Conservation (phyloP, 2,797 vertebrate genomes). For the Rhinoraja longicauda region DNA sequence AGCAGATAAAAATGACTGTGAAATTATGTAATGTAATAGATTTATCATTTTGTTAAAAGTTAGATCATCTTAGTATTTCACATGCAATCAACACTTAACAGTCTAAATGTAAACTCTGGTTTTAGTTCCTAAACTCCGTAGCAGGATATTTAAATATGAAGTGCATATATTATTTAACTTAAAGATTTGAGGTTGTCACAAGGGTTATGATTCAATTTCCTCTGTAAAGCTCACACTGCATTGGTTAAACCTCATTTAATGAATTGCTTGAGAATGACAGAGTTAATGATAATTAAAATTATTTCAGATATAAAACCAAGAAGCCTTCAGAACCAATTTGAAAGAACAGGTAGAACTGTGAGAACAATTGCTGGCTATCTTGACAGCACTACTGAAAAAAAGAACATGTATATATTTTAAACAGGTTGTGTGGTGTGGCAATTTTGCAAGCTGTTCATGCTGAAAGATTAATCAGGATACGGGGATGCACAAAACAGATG, state of each 20-base stretch:
- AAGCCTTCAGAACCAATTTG: neutral
- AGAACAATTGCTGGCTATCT: neutral
- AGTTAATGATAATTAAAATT: constrained; percentile 13
- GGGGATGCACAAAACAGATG: constrained; percentile 47
- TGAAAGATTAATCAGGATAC: constrained; percentile 51
- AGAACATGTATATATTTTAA: constrained; percentile 23
- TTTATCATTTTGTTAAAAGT: neutral
- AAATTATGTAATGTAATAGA: neutral
- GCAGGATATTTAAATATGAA: neutral
- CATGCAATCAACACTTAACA: neutral
- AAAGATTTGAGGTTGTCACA: neutral
- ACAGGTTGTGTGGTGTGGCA: constrained; percentile 39
- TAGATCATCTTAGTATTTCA: neutral
- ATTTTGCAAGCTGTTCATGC: constrained; percentile 51
- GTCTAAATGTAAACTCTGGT: neutral
- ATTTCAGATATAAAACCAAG: neutral
- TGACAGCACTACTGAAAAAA: neutral
- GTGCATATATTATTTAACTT: neutral
- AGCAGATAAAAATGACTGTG: neutral
- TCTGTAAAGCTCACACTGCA: neutral
- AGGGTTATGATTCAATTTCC: neutral
- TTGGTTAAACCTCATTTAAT: neutral
- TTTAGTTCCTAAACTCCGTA: neutral
- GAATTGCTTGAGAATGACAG: neutral
- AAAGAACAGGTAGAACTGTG: neutral